Conservation (phyloP, 2,113 vertebrate genomes). For the Scartelaos histophorus region DNA sequence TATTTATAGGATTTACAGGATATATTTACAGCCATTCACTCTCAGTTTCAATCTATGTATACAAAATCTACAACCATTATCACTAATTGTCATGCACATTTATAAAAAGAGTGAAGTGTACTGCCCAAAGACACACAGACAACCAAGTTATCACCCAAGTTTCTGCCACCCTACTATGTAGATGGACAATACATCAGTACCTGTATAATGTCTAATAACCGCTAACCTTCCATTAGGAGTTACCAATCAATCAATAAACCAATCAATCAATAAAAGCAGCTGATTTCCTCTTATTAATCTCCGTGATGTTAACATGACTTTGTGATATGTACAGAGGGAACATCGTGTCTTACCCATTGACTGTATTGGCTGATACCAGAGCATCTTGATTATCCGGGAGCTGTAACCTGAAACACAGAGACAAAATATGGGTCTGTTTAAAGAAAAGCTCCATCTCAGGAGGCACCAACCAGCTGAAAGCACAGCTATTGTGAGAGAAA, state of each 20-base stretch:
- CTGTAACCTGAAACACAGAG: constrained; percentile 68
- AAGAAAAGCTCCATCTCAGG: constrained; percentile 32
- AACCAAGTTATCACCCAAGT: background rate
- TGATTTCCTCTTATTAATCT: too few species aligned
- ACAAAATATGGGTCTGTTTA: constrained; percentile 39
- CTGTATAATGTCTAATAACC: too few species aligned
- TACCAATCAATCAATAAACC: too few species aligned
- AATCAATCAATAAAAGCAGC: too few species aligned
- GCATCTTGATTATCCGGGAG: constrained; percentile 54
- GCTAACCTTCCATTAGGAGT: too few species aligned
- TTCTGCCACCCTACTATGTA: too few species aligned
- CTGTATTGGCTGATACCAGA: constrained; percentile 37
- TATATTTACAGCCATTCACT: background rate
- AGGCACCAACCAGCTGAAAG: constrained; percentile 46
- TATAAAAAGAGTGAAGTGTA: too few species aligned
- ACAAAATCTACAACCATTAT: background rate
- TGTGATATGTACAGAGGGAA: background rate
- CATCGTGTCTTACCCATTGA: constrained; percentile 60
- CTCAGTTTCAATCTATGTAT: background rate
- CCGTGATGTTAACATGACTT: too few species aligned
- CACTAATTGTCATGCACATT: background rate
- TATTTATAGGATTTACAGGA: too few species aligned
- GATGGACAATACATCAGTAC: too few species aligned
- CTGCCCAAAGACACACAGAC: too few species aligned
- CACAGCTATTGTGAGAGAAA: constrained; percentile 56